Evolutionary conservation across 2,888 invertebrate genomes (phyloP), one percentile per base, ranked within the genome.

Genomic region (Morpho achilles): DNA sequence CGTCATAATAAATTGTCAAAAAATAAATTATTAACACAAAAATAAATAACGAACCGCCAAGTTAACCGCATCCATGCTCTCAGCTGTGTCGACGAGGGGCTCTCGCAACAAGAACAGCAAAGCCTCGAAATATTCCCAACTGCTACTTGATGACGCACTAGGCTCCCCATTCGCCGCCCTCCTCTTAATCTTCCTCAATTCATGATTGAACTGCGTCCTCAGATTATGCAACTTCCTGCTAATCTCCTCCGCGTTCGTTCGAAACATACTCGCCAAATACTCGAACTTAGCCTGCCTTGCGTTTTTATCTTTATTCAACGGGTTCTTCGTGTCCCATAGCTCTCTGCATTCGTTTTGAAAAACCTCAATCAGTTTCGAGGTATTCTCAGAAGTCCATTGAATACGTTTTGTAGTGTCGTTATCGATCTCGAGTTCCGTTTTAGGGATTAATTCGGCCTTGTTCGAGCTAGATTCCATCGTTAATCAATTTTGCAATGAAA

Each of bases 71-170:
- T 87, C 86, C 59, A 79, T 41, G 39, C 50, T 56, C 43, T 82
- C 82, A 41, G 79, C 69, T 43, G 80, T 76, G 64, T 87, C 84
- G 57, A 59, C 67, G 53, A 70, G 62, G 62, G 79, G 73, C 58
- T 76, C 73, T 57, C 80, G 75, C 67, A 78, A 71, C 62, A 88
- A 69, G 61, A 87, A 89, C 59, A 79, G 74, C 53, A 89, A 74
- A 56, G 86, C 76, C 44, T 89, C 87, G 66, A 89, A 89, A 65
- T 89, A 85, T 70, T 88, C 88, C 89, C 89, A 89, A 53, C 79
- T 76, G 62, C 87, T 87, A 44, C 66, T 72, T 58, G 73, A 78
- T 54, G 65, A 62, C 42, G 63, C 64, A 39, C 52, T 44, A 45
- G 65, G 9, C 40, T n/a, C 65, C 48, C 63, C 70, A 65, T 64